Conservation (phyloP, 1,140 invertebrate species). For the Patella vulgata region DNA sequence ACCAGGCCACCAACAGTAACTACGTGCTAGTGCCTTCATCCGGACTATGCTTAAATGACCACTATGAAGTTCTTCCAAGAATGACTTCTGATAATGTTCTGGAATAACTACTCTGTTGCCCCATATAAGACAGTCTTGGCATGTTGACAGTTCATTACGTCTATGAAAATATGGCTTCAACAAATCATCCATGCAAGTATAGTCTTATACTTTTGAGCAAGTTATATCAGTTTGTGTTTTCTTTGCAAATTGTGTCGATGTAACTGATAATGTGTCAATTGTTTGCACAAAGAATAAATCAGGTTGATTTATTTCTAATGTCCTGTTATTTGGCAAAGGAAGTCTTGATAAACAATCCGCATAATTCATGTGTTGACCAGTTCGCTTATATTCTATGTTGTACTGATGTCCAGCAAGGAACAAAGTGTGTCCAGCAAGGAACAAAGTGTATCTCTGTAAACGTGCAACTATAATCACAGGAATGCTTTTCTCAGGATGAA, state of each 20-base stretch:
- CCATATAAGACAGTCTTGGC: slow-evolving; percentile 33
- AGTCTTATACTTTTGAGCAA: not conserved
- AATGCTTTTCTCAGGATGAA: slow-evolving; percentile 54
- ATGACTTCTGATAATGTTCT: slow-evolving; percentile 49
- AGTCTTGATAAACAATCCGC: slow-evolving; percentile 13
- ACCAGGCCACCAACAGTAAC: slow-evolving; percentile 70
- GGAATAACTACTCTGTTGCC: slow-evolving; percentile 59
- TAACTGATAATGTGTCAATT: not conserved
- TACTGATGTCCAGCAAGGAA: slow-evolving; percentile 4
- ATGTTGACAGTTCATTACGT: slow-evolving; percentile 14
- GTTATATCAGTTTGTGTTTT: no score
- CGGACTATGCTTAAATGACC: slow-evolving; percentile 69
- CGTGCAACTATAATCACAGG: slow-evolving; percentile 46
- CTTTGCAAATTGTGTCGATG: not conserved
- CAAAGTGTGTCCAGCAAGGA: slow-evolving; percentile 27
- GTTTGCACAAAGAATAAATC: not conserved
- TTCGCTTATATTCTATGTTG: slow-evolving; percentile 7
- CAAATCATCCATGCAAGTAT: slow-evolving; percentile 3
- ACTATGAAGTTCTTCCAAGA: slow-evolving; percentile 65
- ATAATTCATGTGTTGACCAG: slow-evolving; percentile 1
- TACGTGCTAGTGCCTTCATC: slow-evolving; percentile 70
- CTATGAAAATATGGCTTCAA: not conserved
- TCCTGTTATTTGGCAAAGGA: not conserved
- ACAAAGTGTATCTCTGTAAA: slow-evolving; percentile 59
- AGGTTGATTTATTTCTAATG: not conserved